A percentile compares a stretch with the other conserved stretches of the same genome.
These are phyloP conservation scores for Bombus waltoni DNA, from an alignment of 1,140 invertebrate genomes.

Conservation along the genomic window DNA sequence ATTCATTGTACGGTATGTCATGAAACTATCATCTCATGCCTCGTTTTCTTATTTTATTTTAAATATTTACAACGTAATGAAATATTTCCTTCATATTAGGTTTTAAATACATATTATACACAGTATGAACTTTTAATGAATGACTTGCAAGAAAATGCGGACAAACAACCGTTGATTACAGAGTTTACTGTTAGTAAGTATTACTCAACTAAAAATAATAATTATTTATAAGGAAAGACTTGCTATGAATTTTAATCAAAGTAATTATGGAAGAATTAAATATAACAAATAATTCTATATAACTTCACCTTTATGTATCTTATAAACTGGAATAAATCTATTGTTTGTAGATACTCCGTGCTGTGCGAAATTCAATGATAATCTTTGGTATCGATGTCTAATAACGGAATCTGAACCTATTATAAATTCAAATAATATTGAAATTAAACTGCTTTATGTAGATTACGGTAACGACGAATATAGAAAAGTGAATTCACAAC, in stretches of 20 bases:
- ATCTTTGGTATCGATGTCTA: conserved; percentile 83
- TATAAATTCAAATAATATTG: not conserved
- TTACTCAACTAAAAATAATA: not conserved
- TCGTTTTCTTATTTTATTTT: not conserved
- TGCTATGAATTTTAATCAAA: not conserved
- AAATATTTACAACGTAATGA: conserved; percentile 2
- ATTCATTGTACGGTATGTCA: conserved; percentile 12
- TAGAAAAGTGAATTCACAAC: conserved; percentile 18
- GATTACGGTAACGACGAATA: conserved; percentile 86
- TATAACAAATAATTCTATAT: not conserved
- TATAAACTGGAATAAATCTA: not conserved
- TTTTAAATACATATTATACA: conserved; percentile 44
- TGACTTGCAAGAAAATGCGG: conserved; percentile 59
- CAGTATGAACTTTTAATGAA: conserved; percentile 55
- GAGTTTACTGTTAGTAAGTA: conserved; percentile 53
- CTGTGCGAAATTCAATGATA: conserved; percentile 71
- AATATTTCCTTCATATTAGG: conserved; percentile 43
- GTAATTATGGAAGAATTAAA: not conserved
- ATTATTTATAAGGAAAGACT: not conserved
- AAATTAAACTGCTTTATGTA: conserved; percentile 83
- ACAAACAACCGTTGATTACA: conserved; percentile 63
- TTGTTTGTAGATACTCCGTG: conserved; percentile 70
- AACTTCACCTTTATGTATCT: not conserved
- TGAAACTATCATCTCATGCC: not conserved
- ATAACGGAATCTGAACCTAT: conserved; percentile 76